phyloP scores from a whole-genome alignment of 2,888 invertebrate species.

The Isotomurus palustris region DNA sequence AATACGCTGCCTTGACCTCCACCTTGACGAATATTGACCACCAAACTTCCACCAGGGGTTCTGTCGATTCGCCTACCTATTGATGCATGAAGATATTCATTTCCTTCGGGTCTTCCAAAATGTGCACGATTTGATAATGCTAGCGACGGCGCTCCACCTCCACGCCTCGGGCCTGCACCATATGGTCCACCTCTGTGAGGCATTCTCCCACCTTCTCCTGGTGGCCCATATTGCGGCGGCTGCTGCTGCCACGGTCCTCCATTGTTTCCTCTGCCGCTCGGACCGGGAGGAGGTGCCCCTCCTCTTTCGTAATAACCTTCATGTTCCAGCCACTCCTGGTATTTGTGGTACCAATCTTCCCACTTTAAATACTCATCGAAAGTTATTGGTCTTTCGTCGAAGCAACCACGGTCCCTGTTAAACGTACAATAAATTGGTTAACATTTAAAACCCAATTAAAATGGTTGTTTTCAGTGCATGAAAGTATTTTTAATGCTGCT shows the following conservation, averaged over 20 bases:
- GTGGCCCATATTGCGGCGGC: neutral
- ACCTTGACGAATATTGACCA: conserved; percentile 41
- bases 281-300: neutral
- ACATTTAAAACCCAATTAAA: neutral
- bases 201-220: neutral
- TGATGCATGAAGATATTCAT: conserved; percentile 13
- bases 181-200: neutral
- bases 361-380: conserved; percentile 83
- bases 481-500: neutral
- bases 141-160: too few relatives aligned
- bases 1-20: conserved; percentile 3
- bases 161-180: neutral
- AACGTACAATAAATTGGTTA: neutral
- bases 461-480: neutral
- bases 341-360: conserved; percentile 94
- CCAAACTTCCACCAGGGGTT: conserved; percentile 31
- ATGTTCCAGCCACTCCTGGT: conserved; percentile 84
- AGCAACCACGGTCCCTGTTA: conserved; percentile 70
- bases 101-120: conserved; percentile 29
- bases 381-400: conserved; percentile 63
- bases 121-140: conserved; percentile 32
- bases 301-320: conserved; percentile 64
- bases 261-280: neutral
- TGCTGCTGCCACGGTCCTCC: neutral
- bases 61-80: conserved; percentile 34